A percentile compares a stretch with the other conserved stretches of the same genome.
phyloP scores from a whole-genome alignment of 2,113 vertebrate species.

The Cochlearius cochlearius region DNA sequence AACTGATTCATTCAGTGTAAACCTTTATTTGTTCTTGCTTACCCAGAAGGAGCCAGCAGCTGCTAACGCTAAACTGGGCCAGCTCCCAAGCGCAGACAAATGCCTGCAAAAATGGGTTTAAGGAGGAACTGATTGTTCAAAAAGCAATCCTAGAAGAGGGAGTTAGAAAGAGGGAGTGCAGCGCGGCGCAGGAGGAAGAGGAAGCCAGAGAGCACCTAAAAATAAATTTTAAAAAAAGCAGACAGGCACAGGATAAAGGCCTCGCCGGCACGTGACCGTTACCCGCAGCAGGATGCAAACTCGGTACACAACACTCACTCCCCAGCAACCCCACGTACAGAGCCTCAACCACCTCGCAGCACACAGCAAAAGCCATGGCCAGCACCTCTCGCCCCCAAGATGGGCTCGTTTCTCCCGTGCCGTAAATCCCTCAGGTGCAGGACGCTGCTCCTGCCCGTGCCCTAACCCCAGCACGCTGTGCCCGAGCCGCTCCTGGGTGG shows the following conservation, averaged over 20 bases:
- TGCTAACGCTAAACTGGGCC: background rate
- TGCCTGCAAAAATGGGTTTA: background rate
- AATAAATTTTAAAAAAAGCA: slow-evolving; percentile 52
- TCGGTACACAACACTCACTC: background rate
- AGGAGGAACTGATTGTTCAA: slow-evolving; percentile 35
- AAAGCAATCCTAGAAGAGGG: slow-evolving; percentile 42
- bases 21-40: slow-evolving; percentile 28
- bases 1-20: slow-evolving; percentile 30
- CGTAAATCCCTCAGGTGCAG: background rate
- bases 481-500: accelerated
- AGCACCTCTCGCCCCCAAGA: background rate
- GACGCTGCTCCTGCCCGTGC: background rate
- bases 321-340: slow-evolving; percentile 26
- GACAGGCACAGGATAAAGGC: slow-evolving; percentile 22
- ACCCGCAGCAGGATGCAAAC: slow-evolving; percentile 47
- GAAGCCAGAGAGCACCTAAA: slow-evolving; percentile 62
- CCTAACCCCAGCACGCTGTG: background rate
- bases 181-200: slow-evolving; percentile 24
- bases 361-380: accelerated
- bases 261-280: background rate
- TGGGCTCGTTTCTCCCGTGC: accelerated
- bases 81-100: slow-evolving; percentile 40
- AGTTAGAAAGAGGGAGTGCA: slow-evolving; percentile 17
- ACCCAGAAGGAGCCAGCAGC: slow-evolving; percentile 41
- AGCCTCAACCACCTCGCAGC: background rate